Evolutionary conservation across 1,140 invertebrate genomes (phyloP), one percentile per base, ranked within the genome.

Genomic region (Oscheius sp.): DNA sequence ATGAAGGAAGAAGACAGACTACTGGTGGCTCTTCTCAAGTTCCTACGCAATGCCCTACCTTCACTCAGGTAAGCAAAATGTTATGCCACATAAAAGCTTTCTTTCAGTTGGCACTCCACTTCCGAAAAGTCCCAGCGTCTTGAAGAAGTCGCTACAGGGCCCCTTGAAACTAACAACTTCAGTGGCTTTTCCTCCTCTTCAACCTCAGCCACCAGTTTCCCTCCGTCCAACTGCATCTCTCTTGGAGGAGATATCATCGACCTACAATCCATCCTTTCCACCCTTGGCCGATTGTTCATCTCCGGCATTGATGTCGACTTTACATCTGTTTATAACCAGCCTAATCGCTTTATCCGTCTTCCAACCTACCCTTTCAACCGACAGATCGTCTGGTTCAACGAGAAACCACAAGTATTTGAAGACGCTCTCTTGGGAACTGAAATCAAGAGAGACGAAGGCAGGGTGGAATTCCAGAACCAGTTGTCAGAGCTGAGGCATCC

Each of bases 281-380:
- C 23, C 7, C 49, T 55, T 55, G 49, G 49, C 7, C 28, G 45
- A 2, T 36, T 68, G 7, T 68, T 58, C 26, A 29, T 68, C 2
- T n/a, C 55, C 26, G 67, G 67, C 20, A 31, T 38, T 36, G 67
- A 68, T 10, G 3, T 68, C 0, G 67, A 68, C 28, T 68, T 49
- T 49, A 38, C 31, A 2, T 29, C 49, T 42, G 55, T 68, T 3
- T 68, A 68, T n/a, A 29, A 34, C 2, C 49, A 49, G 3, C 49
- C 55, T 2, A 32, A 36, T n/a, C 36, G 36, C n/a, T 68, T 59
- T 26, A 35, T 68, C 10, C 49, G 34, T n/a, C 35, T 71, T 15
- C 69, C 69, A 18, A 71, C 58, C 18, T 71, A 71, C 28, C 59
- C 34, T 20, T 71, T 71, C 62, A 64, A 63, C 28, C 58, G 59